These are phyloP conservation scores for Anolis sagrei DNA, from an alignment of 2,113 vertebrate genomes.

Conservation along the genomic window DNA sequence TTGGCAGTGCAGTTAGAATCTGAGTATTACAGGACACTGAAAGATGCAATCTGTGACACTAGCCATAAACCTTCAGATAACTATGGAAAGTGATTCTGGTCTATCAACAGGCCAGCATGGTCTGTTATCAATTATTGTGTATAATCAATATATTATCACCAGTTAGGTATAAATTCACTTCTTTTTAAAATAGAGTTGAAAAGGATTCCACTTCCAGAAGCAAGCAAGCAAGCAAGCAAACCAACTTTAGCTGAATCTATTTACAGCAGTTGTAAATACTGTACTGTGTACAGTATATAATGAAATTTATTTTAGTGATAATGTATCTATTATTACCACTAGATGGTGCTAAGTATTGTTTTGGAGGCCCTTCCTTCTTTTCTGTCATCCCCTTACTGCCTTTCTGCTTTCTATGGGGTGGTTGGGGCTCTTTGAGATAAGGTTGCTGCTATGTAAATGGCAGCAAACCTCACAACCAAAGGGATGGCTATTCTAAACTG, in stretches of 20 bases:
- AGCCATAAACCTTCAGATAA: no score
- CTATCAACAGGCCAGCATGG: no score
- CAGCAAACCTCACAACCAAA: background rate
- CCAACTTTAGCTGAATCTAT: no score
- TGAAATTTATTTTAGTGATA: background rate
- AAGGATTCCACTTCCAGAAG: background rate
- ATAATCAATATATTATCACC: background rate
- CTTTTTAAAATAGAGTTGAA: background rate
- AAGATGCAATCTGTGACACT: no score
- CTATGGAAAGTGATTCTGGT: no score
- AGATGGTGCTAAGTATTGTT: conserved; percentile 30
- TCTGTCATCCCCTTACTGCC: background rate
- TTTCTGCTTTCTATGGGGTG: conserved; percentile 17
- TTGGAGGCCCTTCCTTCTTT: background rate
- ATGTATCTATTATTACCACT: conserved; percentile 19
- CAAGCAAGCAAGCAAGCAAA: background rate
- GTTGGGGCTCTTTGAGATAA: background rate
- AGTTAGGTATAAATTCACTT: background rate
- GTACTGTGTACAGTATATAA: background rate
- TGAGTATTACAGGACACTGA: no score
- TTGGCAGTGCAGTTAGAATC: no score
- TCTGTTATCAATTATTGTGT: no score
- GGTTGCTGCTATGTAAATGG: conserved; percentile 10
- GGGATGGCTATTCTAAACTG: background rate
- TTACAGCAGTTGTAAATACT: background rate